phyloP scores from a whole-genome alignment of 2,113 vertebrate genomes.

The Corapipo altera region DNA sequence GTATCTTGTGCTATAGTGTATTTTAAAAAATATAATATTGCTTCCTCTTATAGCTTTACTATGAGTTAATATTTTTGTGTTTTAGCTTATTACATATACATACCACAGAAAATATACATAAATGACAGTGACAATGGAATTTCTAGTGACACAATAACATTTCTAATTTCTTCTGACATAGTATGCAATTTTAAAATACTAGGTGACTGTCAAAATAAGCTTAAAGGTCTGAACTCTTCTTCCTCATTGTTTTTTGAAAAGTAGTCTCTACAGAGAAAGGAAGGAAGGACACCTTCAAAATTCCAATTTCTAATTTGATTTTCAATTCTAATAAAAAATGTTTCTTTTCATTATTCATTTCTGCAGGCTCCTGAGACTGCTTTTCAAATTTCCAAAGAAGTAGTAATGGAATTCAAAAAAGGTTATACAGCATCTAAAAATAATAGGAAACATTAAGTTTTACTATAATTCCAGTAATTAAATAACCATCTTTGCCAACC shows the following conservation, averaged over 20 bases:
- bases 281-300: neutral
- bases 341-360: constrained; percentile 1
- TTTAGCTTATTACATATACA: neutral
- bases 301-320: neutral
- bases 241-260: neutral
- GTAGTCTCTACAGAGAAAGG: neutral
- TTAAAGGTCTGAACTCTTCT: neutral
- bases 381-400: constrained; percentile 22
- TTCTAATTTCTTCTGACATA: neutral
- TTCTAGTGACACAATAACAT: neutral
- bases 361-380: neutral
- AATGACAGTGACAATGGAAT: neutral
- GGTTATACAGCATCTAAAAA: neutral
- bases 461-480: constrained; percentile 23
- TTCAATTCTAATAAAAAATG: neutral
- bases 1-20: neutral
- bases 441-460: neutral
- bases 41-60: neutral
- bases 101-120: neutral
- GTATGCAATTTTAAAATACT: neutral
- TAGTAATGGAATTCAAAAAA: neutral
- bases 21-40: neutral
- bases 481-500: neutral
- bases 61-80: neutral
- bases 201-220: neutral